Evolutionary conservation across 2,113 vertebrate genomes (phyloP).

Genomic region (Notothenia coriiceps): DNA sequence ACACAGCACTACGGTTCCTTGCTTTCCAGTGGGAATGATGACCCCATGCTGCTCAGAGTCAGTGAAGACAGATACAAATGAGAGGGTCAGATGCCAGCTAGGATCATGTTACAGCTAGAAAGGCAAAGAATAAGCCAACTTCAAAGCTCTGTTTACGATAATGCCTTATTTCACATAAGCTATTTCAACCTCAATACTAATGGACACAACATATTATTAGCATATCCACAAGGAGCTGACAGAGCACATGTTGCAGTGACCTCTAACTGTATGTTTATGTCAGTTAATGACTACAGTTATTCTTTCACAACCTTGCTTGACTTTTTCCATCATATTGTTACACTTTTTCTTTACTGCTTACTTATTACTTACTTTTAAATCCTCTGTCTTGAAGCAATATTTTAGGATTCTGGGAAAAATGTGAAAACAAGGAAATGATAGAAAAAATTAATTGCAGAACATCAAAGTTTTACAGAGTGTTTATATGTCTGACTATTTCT

Average conservation of each 20-base stretch:
- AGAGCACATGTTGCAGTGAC: conserved; percentile 23
- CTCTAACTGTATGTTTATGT: not conserved
- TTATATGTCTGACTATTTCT: too few species aligned
- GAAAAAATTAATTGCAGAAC: too few species aligned
- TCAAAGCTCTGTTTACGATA: conserved; percentile 32
- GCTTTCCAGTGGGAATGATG: conserved; percentile 16
- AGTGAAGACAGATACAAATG: conserved; percentile 28
- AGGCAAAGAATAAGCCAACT: conserved; percentile 25
- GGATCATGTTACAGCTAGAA: conserved; percentile 39
- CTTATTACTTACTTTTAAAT: too few species aligned
- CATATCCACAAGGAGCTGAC: conserved; percentile 22
- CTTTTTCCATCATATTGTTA: not conserved
- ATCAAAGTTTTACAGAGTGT: too few species aligned
- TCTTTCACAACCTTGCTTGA: not conserved
- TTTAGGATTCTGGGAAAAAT: too few species aligned
- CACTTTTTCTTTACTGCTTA: not conserved
- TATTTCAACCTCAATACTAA: conserved; percentile 17
- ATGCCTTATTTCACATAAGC: conserved; percentile 14
- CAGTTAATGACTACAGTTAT: not conserved
- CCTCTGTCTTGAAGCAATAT: too few species aligned
- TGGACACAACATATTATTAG: conserved; percentile 34
- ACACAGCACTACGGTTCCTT: not conserved
- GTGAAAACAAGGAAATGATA: too few species aligned
- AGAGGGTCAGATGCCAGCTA: conserved; percentile 21
- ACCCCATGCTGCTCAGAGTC: conserved; percentile 9